Conservation (phyloP, 1,140 invertebrate genomes). For the Scaptomyza pallida region DNA sequence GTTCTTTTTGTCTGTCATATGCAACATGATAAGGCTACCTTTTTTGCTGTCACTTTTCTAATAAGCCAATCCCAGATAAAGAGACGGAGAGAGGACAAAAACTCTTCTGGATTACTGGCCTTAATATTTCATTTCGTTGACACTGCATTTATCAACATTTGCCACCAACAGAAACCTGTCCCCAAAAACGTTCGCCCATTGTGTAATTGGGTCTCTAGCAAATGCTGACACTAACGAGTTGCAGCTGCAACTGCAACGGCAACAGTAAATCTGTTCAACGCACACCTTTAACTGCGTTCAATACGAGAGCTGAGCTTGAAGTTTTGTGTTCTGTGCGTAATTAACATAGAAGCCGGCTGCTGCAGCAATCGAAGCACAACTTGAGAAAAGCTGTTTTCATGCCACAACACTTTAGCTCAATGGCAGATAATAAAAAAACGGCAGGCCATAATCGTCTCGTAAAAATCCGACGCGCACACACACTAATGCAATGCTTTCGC, state of each 20-base stretch:
- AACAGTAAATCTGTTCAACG: neutral
- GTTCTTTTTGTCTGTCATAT: slow-evolving; percentile 48
- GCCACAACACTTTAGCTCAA: slow-evolving; percentile 70
- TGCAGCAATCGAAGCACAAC: slow-evolving; percentile 8
- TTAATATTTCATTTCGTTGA: slow-evolving; percentile 50
- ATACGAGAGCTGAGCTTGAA: neutral
- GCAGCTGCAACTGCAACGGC: slow-evolving; percentile 8
- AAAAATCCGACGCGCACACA: slow-evolving; percentile 77
- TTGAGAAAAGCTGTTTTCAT: slow-evolving; percentile 15
- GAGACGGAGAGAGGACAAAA: neutral
- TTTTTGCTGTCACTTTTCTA: slow-evolving; percentile 34
- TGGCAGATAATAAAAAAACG: slow-evolving; percentile 82
- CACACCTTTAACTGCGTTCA: slow-evolving; percentile 17
- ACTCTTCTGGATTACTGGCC: slow-evolving; percentile 14
- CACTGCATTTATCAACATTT: slow-evolving; percentile 50
- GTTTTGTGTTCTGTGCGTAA: slow-evolving; percentile 12
- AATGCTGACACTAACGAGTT: slow-evolving; percentile 30
- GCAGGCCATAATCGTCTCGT: slow-evolving; percentile 80
- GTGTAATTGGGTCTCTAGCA: slow-evolving; percentile 23
- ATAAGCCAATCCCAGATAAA: slow-evolving; percentile 31
- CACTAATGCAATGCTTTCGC: slow-evolving; percentile 54
- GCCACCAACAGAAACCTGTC: neutral
- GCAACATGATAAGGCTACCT: slow-evolving; percentile 44
- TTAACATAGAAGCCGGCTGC: slow-evolving; percentile 5
- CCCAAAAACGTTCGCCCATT: slow-evolving; percentile 31